Evolutionary conservation across 2,888 invertebrate genomes (phyloP).

Genomic region (Eupithecia subfuscata): DNA sequence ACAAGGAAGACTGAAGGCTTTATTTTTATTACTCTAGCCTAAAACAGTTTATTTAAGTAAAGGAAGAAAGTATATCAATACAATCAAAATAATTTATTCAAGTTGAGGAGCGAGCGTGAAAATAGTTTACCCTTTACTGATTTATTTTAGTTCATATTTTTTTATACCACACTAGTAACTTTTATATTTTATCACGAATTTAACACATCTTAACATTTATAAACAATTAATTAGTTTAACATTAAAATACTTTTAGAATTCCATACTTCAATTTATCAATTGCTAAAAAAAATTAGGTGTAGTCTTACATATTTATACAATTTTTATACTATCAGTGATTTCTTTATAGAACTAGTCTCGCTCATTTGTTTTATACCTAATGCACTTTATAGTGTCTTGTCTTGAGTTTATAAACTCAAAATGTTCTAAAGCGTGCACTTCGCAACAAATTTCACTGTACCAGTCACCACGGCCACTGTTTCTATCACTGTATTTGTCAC

Average conservation of each 20-base stretch:
- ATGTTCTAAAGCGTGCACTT: slow-evolving; percentile 53
- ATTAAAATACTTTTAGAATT: slow-evolving; percentile 74
- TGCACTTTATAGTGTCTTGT: slow-evolving; percentile 50
- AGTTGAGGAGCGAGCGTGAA: slow-evolving; percentile 33
- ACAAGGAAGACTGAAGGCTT: background rate
- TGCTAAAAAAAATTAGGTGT: slow-evolving; percentile 57
- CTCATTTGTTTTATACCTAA: slow-evolving; percentile 50
- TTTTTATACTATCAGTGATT: slow-evolving; percentile 61
- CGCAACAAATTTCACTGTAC: background rate
- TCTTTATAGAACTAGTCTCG: slow-evolving; percentile 49
- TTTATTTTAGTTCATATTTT: slow-evolving; percentile 55
- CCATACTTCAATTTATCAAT: slow-evolving; percentile 63
- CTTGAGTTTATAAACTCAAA: slow-evolving; percentile 53
- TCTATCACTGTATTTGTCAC: background rate
- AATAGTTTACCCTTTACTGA: slow-evolving; percentile 45
- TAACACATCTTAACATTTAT: slow-evolving; percentile 73
- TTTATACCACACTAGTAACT: slow-evolving; percentile 59
- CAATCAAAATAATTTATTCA: background rate
- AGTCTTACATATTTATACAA: slow-evolving; percentile 50
- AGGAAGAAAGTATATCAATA: background rate
- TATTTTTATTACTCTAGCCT: background rate
- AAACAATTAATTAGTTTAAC: slow-evolving; percentile 72
- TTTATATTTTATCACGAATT: slow-evolving; percentile 74
- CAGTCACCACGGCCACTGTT: slow-evolving; percentile 1
- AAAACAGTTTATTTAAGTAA: background rate